phyloP scores from a whole-genome alignment of 1,140 invertebrate species.

The Formica exsecta region DNA sequence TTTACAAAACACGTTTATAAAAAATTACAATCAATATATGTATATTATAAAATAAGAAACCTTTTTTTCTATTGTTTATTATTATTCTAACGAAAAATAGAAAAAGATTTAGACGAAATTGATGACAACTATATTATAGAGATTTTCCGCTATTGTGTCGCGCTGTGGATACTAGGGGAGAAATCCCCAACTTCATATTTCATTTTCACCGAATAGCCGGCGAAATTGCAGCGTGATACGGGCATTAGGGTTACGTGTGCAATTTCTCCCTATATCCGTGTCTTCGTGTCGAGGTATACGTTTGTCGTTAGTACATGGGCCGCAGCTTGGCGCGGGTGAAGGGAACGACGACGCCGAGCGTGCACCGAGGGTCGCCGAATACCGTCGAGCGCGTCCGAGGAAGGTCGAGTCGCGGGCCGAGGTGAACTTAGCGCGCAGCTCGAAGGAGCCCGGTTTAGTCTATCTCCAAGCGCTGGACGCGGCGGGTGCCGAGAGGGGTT shows the following conservation, averaged over 20 bases:
- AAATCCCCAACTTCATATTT: conserved; percentile 17
- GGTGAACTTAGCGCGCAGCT: conserved; percentile 75
- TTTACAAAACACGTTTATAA: neutral
- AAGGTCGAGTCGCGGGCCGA: conserved; percentile 61
- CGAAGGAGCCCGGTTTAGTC: conserved; percentile 73
- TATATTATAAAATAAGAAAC: neutral
- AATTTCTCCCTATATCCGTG: conserved; percentile 48
- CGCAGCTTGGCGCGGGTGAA: conserved; percentile 12
- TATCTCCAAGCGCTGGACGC: conserved; percentile 77
- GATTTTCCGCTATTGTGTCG: neutral
- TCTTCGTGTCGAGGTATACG: conserved; percentile 1
- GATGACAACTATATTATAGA: neutral
- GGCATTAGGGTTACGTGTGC: conserved; percentile 48
- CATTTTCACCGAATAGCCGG: conserved; percentile 18
- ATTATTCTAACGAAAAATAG: neutral
- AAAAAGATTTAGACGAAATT: neutral
- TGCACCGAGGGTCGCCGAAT: conserved; percentile 63
- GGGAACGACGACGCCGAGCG: conserved; percentile 27
- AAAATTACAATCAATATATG: neutral
- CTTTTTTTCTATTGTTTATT: neutral
- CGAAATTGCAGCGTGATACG: conserved; percentile 34
- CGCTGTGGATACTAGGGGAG: neutral
- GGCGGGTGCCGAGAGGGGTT: conserved; percentile 74
- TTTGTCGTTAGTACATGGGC: neutral
- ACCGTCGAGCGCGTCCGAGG: conserved; percentile 68